Conservation (phyloP, 35 echinoderm and acorn worm genomes). For the Heliocidaris tuberculata region DNA sequence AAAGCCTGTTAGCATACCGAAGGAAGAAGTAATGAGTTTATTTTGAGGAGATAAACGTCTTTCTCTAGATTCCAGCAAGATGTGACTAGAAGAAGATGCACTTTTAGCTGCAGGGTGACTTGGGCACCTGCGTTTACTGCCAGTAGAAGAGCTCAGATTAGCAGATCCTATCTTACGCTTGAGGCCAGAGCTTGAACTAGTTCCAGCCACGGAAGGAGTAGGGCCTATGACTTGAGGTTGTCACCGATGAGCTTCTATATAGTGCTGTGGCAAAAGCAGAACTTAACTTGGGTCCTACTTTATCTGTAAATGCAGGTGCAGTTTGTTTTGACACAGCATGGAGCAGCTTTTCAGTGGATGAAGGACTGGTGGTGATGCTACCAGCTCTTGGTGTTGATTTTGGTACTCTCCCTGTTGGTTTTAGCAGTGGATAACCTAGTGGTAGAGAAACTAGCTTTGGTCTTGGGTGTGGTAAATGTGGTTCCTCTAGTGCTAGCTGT, state of each 20-base stretch:
- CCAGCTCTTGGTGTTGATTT: no score
- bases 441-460: no score
- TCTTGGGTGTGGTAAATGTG: no score
- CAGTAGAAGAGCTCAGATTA: constrained; percentile 34
- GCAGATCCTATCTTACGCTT: constrained; percentile 33
- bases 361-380: no score
- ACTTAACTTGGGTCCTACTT: constrained; percentile 37
- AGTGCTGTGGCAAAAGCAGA: constrained; percentile 31
- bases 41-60: constrained; percentile 24
- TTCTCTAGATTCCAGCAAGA: constrained; percentile 37
- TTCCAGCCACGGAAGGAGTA: no score
- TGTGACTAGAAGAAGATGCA: constrained; percentile 20
- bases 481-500: no score
- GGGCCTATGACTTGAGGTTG: no score
- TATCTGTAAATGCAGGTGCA: neutral
- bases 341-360: neutral
- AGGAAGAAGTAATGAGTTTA: constrained; percentile 40
- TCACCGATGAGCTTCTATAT: no score
- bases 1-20: constrained; percentile 39
- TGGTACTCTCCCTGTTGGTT: no score
- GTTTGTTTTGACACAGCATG: no score
- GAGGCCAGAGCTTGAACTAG: constrained; percentile 7
- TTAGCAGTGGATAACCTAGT: no score
- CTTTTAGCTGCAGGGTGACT: constrained; percentile 36
- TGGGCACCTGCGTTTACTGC: constrained; percentile 34